Evolutionary conservation across 2,888 invertebrate species (phyloP).

Genomic region (Clistopyga incitator): DNA sequence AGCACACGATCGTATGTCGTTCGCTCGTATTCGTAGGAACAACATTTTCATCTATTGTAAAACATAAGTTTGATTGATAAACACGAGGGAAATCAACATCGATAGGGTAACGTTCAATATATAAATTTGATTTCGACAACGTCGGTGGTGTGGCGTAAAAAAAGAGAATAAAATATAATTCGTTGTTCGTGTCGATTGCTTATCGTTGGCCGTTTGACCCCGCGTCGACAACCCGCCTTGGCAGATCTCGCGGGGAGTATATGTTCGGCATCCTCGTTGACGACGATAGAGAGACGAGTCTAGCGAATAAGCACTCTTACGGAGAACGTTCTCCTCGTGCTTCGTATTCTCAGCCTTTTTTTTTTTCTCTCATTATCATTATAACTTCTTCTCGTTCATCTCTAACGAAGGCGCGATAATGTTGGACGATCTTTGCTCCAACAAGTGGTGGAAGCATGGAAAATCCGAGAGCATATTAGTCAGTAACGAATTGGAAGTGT

Average conservation of each 20-base stretch:
- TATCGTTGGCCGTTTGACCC: constrained; percentile 68
- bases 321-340: constrained; percentile 17
- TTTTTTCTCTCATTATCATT: constrained; percentile 4
- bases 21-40: background rate
- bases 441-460: constrained; percentile 58
- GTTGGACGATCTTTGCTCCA: constrained; percentile 68
- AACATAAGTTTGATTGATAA: background rate
- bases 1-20: constrained; percentile 14
- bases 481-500: constrained; percentile 51
- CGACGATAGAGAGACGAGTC: constrained; percentile 48
- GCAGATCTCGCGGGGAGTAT: constrained; percentile 45
- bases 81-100: constrained; percentile 7
- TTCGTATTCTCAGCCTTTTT: constrained; percentile 17
- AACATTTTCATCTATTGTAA: background rate
- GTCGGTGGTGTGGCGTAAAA: constrained; percentile 26
- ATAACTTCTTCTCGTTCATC: constrained; percentile 31
- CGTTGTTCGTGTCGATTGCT: constrained; percentile 63
- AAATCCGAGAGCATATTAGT: constrained; percentile 45
- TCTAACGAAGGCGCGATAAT: constrained; percentile 64
- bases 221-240: constrained; percentile 33
- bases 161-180: constrained; percentile 48
- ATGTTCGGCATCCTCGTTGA: constrained; percentile 52
- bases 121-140: constrained; percentile 26
- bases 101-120: background rate
- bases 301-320: constrained; percentile 50